Evolutionary conservation across 2,888 invertebrate genomes (phyloP).

Genomic region (Heliconius charithonia): DNA sequence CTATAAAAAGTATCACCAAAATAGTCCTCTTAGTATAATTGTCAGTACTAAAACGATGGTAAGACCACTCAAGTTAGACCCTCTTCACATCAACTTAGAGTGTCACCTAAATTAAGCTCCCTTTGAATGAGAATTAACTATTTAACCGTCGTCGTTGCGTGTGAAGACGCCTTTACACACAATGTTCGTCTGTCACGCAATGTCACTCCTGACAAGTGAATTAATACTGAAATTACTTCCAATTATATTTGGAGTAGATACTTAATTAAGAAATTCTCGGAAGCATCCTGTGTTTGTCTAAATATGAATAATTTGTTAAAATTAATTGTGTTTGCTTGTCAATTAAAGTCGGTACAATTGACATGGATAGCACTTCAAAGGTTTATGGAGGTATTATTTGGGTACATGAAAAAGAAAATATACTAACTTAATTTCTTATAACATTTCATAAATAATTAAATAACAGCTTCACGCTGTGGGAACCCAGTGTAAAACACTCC

Average conservation of each 20-base stretch:
- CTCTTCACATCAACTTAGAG: conserved; percentile 26
- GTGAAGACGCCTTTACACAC: conserved; percentile 29
- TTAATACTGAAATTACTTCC: conserved; percentile 35
- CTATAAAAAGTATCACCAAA: background rate
- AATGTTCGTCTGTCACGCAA: conserved; percentile 37
- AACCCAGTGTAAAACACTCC: too few relatives aligned
- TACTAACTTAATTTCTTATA: background rate
- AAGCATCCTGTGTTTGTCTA: background rate
- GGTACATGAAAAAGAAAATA: background rate
- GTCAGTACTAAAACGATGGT: background rate
- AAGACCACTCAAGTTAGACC: conserved; percentile 13
- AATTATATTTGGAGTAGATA: conserved; percentile 25
- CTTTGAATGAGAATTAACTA: conserved; percentile 22
- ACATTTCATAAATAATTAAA: too few relatives aligned
- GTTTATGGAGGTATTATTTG: background rate
- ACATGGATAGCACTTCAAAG: background rate
- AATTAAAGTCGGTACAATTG: background rate
- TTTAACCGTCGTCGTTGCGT: conserved; percentile 28
- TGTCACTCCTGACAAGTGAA: conserved; percentile 35
- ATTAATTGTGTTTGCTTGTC: background rate
- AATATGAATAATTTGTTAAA: conserved; percentile 15
- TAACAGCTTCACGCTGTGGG: too few relatives aligned
- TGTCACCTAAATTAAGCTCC: conserved; percentile 26
- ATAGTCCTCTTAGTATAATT: background rate
- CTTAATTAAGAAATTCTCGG: conserved; percentile 11